Conservation (phyloP, 2,888 invertebrate species). For the Heliothis peltigera region DNA sequence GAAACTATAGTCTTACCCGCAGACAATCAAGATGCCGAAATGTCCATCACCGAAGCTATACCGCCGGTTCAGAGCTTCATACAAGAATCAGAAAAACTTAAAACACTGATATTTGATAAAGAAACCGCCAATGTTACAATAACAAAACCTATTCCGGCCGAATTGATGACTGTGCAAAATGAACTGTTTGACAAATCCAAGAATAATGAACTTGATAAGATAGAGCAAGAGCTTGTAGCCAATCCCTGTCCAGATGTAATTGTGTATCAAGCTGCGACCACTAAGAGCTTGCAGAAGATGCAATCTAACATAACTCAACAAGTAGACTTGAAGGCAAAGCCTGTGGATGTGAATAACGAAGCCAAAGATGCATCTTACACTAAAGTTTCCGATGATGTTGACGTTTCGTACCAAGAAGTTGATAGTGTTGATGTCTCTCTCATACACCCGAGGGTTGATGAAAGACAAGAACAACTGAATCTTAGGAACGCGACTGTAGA, state of each 20-base stretch:
- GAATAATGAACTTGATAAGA: neutral
- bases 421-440: constrained; percentile 18
- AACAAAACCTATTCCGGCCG: constrained; percentile 48
- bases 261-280: constrained; percentile 56
- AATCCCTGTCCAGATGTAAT: constrained; percentile 48
- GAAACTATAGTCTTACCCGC: neutral
- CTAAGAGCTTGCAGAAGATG: constrained; percentile 21
- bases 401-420: neutral
- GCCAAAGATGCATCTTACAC: neutral
- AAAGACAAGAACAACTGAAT: constrained; percentile 20
- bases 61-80: constrained; percentile 8
- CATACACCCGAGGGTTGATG: constrained; percentile 33
- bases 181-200: constrained; percentile 23
- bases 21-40: constrained; percentile 7
- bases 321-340: constrained; percentile 19
- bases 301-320: constrained; percentile 11
- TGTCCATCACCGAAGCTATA: constrained; percentile 18
- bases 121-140: constrained; percentile 32
- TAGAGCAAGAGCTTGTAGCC: constrained; percentile 8
- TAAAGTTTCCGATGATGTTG: constrained; percentile 2
- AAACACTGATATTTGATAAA: constrained; percentile 29
- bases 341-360: constrained; percentile 29
- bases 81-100: constrained; percentile 16
- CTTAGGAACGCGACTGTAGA: neutral
- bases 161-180: constrained; percentile 22